Conservation (phyloP, 2,113 vertebrate genomes). For the Epinephelus lanceolatus region DNA sequence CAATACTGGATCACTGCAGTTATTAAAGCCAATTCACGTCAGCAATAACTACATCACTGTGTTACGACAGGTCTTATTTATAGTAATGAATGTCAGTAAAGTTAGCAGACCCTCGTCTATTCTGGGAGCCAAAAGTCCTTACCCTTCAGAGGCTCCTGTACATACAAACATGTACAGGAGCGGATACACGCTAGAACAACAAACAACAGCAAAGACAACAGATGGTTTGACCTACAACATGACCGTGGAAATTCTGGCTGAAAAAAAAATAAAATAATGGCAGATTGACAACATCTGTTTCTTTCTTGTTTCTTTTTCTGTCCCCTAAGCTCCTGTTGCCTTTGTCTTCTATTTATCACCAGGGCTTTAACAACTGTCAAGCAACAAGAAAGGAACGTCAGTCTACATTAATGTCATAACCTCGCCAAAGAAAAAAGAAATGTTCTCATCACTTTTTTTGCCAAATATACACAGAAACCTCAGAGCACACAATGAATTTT, state of each 20-base stretch:
- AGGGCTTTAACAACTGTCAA: conserved; percentile 60
- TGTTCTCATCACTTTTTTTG: neutral
- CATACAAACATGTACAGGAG: conserved; percentile 51
- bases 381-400: conserved; percentile 30
- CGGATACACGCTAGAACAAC: conserved; percentile 41
- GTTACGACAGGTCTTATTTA: conserved; percentile 78
- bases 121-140: conserved; percentile 65
- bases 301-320: conserved; percentile 56
- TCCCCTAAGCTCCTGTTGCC: conserved; percentile 60
- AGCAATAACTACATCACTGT: conserved; percentile 55
- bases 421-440: neutral
- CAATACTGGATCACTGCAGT: conserved; percentile 7
- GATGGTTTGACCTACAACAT: conserved; percentile 74
- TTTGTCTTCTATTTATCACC: conserved; percentile 67
- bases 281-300: conserved; percentile 74
- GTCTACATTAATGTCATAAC: conserved; percentile 43
- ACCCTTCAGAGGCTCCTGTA: conserved; percentile 61
- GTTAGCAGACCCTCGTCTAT: conserved; percentile 73
- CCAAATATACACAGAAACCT: conserved; percentile 27
- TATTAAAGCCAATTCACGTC: conserved; percentile 47
- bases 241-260: conserved; percentile 53
- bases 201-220: conserved; percentile 75
- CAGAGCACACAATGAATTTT: conserved; percentile 38
- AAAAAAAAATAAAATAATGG: conserved; percentile 68
- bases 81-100: conserved; percentile 78